A percentile compares a stretch with the other conserved stretches of the same genome.
Evolutionary conservation across 2,797 vertebrate species (phyloP).

Genomic region (Sebastes taczanowskii): DNA sequence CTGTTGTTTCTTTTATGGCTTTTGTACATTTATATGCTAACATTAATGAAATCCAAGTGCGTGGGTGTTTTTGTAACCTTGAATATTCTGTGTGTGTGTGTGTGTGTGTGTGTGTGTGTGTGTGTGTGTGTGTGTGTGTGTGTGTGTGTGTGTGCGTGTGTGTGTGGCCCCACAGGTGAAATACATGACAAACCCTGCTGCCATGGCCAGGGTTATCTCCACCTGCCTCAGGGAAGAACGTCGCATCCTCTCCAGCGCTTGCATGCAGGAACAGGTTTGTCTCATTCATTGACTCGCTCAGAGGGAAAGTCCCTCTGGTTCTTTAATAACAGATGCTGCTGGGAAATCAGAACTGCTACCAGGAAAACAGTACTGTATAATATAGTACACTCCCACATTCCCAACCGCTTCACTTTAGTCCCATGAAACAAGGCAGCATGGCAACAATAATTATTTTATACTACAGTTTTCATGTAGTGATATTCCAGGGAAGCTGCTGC

Average conservation of each 20-base stretch:
- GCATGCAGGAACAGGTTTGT: slow-evolving; percentile 93
- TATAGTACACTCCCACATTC: slow-evolving; percentile 3
- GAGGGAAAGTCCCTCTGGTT: slow-evolving; percentile 42
- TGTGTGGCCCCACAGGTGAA: slow-evolving; percentile 83
- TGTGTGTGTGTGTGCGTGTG: neutral
- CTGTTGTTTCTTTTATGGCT: neutral
- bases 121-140: neutral
- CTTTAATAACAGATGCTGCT: slow-evolving; percentile 20
- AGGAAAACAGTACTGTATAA: slow-evolving; percentile 6
- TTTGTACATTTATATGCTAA: neutral
- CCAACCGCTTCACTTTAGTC: neutral
- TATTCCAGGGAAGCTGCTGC: neutral
- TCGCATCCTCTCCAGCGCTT: slow-evolving; percentile 90
- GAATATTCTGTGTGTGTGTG: neutral
- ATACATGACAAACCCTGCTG: slow-evolving; percentile 87
- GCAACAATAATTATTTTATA: neutral
- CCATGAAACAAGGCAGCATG: neutral
- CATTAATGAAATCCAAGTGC: neutral
- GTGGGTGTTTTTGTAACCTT: neutral
- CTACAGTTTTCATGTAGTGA: neutral
- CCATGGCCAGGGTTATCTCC: slow-evolving; percentile 91
- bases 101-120: neutral
- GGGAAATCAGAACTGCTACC: slow-evolving; percentile 36
- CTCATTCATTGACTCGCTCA: neutral
- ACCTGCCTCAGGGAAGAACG: slow-evolving; percentile 94